Evolutionary conservation across 2,113 vertebrate genomes (phyloP).

Genomic region (Megaptera novaeangliae): DNA sequence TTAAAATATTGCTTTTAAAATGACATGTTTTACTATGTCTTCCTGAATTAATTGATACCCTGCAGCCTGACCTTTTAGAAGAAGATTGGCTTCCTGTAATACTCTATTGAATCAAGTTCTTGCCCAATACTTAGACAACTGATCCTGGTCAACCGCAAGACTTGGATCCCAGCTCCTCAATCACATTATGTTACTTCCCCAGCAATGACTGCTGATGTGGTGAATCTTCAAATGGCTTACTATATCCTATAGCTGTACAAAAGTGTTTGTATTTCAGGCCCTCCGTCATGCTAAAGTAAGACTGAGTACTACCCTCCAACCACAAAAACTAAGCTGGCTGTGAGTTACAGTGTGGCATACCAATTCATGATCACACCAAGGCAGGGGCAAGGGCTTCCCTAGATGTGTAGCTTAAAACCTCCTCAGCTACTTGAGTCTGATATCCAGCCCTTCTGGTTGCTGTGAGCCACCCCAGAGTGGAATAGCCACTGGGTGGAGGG

Average conservation of each 20-base stretch:
- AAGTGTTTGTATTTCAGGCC: not conserved
- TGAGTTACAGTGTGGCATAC: not conserved
- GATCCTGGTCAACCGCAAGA: not conserved
- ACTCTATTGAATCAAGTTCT: not conserved
- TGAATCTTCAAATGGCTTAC: not conserved
- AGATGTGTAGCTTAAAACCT: not conserved
- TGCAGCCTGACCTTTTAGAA: not conserved
- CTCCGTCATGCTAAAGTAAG: not conserved
- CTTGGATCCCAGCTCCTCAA: not conserved
- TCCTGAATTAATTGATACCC: not conserved
- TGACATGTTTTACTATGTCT: not conserved
- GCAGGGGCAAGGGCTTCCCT: not conserved
- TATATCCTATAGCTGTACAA: not conserved
- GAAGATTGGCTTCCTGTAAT: not conserved
- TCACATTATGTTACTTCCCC: not conserved
- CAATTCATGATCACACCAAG: not conserved
- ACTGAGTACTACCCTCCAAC: rapidly evolving
- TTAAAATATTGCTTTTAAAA: not conserved
- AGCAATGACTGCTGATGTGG: not conserved
- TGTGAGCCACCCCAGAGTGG: not conserved
- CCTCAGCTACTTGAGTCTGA: not conserved
- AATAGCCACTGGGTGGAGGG: not conserved
- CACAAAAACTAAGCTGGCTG: not conserved
- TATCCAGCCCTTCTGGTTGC: not conserved
- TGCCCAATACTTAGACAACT: not conserved